Evolutionary conservation across 2,888 invertebrate species (phyloP).

Genomic region (Plemyria rubiginata): DNA sequence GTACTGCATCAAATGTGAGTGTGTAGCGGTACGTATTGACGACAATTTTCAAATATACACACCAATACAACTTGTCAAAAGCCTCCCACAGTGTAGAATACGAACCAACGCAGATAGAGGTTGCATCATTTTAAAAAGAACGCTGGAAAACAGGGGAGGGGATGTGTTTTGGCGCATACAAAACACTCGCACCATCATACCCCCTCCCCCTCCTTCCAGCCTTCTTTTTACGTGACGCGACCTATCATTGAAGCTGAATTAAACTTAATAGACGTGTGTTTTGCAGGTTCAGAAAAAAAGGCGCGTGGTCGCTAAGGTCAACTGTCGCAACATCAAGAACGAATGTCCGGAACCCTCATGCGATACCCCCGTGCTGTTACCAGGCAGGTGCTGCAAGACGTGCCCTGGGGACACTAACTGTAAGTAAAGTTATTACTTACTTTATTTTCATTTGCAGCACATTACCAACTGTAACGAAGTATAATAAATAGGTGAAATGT

Average conservation of each 20-base stretch:
- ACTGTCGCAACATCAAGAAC: slow-evolving; percentile 95
- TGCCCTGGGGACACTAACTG: slow-evolving; percentile 92
- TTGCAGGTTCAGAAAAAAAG: slow-evolving; percentile 93
- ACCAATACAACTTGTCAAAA: slow-evolving; percentile 7
- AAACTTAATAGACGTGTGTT: slow-evolving; percentile 9
- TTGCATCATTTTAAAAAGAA: too few relatives aligned
- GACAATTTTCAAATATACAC: slow-evolving; percentile 38
- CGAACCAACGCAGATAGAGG: not conserved
- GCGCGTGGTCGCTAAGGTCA: slow-evolving; percentile 94
- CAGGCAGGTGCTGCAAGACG: slow-evolving; percentile 96
- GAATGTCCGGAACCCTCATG: slow-evolving; percentile 96
- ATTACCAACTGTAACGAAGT: too few relatives aligned
- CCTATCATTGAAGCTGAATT: too few relatives aligned
- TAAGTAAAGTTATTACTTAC: slow-evolving; percentile 73
- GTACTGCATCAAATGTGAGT: slow-evolving; percentile 98
- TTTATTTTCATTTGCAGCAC: slow-evolving; percentile 27
- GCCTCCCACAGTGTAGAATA: not conserved
- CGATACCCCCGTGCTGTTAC: slow-evolving; percentile 92
- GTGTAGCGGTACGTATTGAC: slow-evolving; percentile 93
- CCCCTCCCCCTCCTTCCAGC: too few relatives aligned
- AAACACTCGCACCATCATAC: too few relatives aligned
- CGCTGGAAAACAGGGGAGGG: too few relatives aligned
- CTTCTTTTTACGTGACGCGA: too few relatives aligned
- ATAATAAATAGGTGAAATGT: slow-evolving; percentile 25
- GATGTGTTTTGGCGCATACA: too few relatives aligned